Base-by-base conservation (phyloP, 1,140 invertebrate species). In the Kradibia gibbosae region DNA sequence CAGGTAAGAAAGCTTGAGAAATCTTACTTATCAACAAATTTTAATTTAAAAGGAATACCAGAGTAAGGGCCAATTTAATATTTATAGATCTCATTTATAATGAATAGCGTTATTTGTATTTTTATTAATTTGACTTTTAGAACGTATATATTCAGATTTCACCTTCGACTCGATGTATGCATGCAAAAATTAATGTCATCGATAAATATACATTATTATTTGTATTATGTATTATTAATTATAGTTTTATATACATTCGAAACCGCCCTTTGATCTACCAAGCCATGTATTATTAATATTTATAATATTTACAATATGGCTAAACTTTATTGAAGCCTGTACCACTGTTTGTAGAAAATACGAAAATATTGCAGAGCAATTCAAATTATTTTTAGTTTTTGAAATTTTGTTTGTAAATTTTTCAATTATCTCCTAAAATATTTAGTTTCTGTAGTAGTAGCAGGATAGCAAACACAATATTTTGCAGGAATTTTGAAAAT, bases 281-380 rank as follows among this genome's bases (percentile, higher is more conserved):
- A 36, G 11, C 25, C 22, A 50, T 72, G 70, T 48, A 72, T 50
- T 71, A 25, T 17, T 42, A 65, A 48, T 77, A 65, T 70, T 70
- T 31, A 39, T 45, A 70, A 78, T 78, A 70, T 78, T 78, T 78
- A 36, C 53, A 25, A 50, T 70, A 39, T 70, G 76, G 42, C 57
- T 78, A 28, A n/a, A 39, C 25, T 70, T 70, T 36, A 78, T 39
- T 34, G n/a, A 62, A 77, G 75, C 50, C 42, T 70, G 62, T 53
- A 74, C 55, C 72, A 65, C 65, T 78, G 57, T 82, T 60, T 82
- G 50, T 73, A 82, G 81, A 77, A 73, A 79, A 79, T 79, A 79
- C 22, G 36, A 65, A 79, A 79, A 79, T 79, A 79, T 79, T 79
- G 50, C 53, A 72, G 25, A n/a, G 50, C 25, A 55, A 79, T 72